phyloP scores from a whole-genome alignment of 2,888 invertebrate genomes.

The Cenopis cana region DNA sequence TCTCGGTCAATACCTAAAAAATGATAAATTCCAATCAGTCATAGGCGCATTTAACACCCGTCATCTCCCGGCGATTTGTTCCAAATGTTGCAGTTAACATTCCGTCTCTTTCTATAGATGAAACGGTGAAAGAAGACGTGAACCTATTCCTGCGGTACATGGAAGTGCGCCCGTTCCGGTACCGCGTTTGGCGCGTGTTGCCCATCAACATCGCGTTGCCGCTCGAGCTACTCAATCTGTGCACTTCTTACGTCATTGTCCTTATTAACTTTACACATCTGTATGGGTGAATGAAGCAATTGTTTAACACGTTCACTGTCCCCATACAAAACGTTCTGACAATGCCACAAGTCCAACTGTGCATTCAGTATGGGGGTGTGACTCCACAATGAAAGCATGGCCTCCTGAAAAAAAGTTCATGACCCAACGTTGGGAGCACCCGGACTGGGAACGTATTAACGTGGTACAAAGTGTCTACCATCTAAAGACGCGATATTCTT shows the following conservation, averaged over 20 bases:
- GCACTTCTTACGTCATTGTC: conserved; percentile 72
- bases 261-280: conserved; percentile 76
- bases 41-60: neutral
- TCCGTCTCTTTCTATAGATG: conserved; percentile 59
- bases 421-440: no score
- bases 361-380: no score
- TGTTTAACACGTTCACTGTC: no score
- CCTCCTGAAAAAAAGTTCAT: no score
- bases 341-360: no score
- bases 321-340: no score
- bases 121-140: conserved; percentile 57
- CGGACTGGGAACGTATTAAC: no score
- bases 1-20: no score
- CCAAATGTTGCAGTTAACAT: neutral
- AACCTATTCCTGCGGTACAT: conserved; percentile 69
- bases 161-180: conserved; percentile 63
- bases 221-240: conserved; percentile 66
- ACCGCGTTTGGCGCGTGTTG: conserved; percentile 69
- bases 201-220: conserved; percentile 67
- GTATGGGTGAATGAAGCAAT: conserved; percentile 52
- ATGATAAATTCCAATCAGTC: neutral
- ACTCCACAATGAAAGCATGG: no score
- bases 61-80: no score
- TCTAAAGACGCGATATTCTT: no score
- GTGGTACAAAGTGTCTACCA: neutral